phyloP scores from a whole-genome alignment of 2,113 vertebrate species.

The Phrynosoma platyrhinos region DNA sequence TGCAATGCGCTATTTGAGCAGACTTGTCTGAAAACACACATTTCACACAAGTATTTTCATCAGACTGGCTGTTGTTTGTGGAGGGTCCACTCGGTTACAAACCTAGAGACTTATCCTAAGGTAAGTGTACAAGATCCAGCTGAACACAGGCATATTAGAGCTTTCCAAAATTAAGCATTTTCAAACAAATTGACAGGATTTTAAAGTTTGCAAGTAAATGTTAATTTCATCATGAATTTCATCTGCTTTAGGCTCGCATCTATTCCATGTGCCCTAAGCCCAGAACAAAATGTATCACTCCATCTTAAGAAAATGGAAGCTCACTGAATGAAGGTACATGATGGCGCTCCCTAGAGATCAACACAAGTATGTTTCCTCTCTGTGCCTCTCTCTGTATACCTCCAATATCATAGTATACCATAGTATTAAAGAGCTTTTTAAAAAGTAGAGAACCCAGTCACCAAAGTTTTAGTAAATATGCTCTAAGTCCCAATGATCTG shows the following conservation, averaged over 20 bases:
- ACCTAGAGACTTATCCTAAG: too few relatives aligned
- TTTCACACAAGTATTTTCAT: background rate
- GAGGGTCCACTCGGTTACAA: too few relatives aligned
- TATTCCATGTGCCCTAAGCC: background rate
- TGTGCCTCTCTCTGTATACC: background rate
- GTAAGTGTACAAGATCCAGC: too few relatives aligned
- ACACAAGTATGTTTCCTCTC: background rate
- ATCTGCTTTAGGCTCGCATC: background rate
- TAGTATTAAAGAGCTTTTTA: background rate
- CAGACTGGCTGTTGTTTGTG: background rate
- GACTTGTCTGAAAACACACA: too few relatives aligned
- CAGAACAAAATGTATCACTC: too few relatives aligned
- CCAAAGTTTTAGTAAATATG: too few relatives aligned
- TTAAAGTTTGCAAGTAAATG: too few relatives aligned
- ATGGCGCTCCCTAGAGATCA: background rate
- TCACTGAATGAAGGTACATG: background rate
- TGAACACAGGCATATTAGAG: background rate
- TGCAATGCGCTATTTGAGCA: background rate
- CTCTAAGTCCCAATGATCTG: too few relatives aligned
- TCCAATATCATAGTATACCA: too few relatives aligned
- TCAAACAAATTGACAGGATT: background rate
- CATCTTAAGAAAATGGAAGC: background rate
- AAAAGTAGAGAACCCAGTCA: too few relatives aligned
- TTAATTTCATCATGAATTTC: background rate
- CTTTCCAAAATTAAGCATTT: background rate